These are phyloP conservation scores for Drosophila robusta DNA, from an alignment of 2,888 invertebrate genomes.

Conservation along the genomic window DNA sequence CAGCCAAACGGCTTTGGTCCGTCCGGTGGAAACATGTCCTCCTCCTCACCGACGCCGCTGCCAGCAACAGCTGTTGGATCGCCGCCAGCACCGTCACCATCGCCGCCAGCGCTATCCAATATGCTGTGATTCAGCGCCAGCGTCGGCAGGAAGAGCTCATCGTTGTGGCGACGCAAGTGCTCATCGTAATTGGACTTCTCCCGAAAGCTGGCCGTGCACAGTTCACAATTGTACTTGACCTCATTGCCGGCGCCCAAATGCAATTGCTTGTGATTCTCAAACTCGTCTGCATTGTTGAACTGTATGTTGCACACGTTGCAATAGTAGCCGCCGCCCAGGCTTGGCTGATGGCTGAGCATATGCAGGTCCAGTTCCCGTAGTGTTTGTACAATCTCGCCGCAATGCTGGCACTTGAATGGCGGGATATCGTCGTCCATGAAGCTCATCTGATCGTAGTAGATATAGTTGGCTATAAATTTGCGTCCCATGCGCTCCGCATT, in stretches of 20 bases:
- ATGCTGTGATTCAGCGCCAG: constrained; percentile 70
- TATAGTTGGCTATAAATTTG: constrained; percentile 75
- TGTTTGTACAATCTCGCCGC: constrained; percentile 77
- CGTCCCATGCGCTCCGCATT: constrained; percentile 75
- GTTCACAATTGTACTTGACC: constrained; percentile 77
- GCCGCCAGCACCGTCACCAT: constrained; percentile 22
- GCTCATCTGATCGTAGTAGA: constrained; percentile 80
- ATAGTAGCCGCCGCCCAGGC: constrained; percentile 65
- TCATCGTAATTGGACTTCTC: constrained; percentile 82
- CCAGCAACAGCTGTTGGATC: constrained; percentile 18
- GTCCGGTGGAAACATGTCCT: constrained; percentile 35
- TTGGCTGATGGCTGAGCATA: constrained; percentile 73
- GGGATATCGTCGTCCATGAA: constrained; percentile 82
- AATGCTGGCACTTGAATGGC: constrained; percentile 81
- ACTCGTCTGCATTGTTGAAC: constrained; percentile 75
- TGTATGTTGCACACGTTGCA: constrained; percentile 76
- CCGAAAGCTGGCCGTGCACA: constrained; percentile 82
- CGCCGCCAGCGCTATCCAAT: constrained; percentile 48
- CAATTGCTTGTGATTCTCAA: constrained; percentile 75
- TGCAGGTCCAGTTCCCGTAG: constrained; percentile 79
- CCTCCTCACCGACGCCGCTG: constrained; percentile 28
- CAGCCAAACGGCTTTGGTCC: constrained; percentile 66
- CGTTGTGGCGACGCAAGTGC: constrained; percentile 81
- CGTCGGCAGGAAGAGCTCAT: constrained; percentile 77
- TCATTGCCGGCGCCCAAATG: constrained; percentile 73